These are phyloP conservation scores for Coleophora deauratella DNA, from an alignment of 2,888 invertebrate genomes.

Conservation along the genomic window DNA sequence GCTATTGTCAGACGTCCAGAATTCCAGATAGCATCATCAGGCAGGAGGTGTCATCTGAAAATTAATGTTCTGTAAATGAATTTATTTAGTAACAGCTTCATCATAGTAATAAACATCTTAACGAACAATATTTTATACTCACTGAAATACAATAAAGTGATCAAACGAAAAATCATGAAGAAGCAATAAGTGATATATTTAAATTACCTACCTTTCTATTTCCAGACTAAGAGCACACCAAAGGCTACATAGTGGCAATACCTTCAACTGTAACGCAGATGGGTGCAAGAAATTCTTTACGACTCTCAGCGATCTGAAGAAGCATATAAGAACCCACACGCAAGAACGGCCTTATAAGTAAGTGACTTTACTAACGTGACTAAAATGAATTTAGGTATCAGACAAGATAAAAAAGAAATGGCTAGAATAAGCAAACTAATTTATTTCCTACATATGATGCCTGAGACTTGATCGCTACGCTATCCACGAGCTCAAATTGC, in stretches of 20 bases:
- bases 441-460: too few relatives aligned
- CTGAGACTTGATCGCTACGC: too few relatives aligned
- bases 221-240: slow-evolving; percentile 88
- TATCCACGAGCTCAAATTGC: too few relatives aligned
- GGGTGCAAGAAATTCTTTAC: slow-evolving; percentile 94
- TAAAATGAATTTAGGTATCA: too few relatives aligned
- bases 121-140: too few relatives aligned
- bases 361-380: slow-evolving; percentile 23
- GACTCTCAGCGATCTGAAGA: slow-evolving; percentile 94
- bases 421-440: too few relatives aligned
- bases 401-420: too few relatives aligned
- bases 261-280: slow-evolving; percentile 90
- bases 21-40: slow-evolving; percentile 7
- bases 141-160: too few relatives aligned
- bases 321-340: slow-evolving; percentile 94
- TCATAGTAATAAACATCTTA: too few relatives aligned
- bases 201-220: too few relatives aligned
- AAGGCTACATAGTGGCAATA: slow-evolving; percentile 93
- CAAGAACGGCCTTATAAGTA: slow-evolving; percentile 92
- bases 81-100: background rate
- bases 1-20: background rate
- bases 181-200: too few relatives aligned
- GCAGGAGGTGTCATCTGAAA: slow-evolving; percentile 14
- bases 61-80: background rate
- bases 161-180: too few relatives aligned